Base-by-base conservation (phyloP, 2,113 vertebrate genomes). In the Siniperca chuatsi region DNA sequence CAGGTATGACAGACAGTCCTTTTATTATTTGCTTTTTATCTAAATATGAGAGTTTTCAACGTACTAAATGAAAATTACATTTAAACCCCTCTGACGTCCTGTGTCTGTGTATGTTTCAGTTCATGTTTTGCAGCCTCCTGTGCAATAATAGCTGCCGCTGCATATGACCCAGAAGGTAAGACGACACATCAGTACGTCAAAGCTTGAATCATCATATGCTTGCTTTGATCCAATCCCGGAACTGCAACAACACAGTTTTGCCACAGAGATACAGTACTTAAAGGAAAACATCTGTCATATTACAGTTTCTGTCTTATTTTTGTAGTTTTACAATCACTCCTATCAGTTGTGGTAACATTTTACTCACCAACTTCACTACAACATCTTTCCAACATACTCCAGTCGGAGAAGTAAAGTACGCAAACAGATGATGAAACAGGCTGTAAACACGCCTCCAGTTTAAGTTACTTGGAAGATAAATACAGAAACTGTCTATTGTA, bases 61-160 rank as follows among this genome's bases (percentile, higher is more conserved):
- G 1, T 16, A 16, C 29, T 12, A 8, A 23, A 48, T 40, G 4
- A n/a, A 42, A 73, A n/a, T 58, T 0, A 25, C 21, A 72, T 8
- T 35, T 21, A 68, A 78, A 69, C 55, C 55, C 25, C 13, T 71
- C 44, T 69, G 40, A 80, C 8, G 2, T 23, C 21, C 2, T 67
- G 44, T 77, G 25, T 78, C 40, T 79, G 21, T 74, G 3, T 82
- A 3, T 75, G 2, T 92, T 86, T 82, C 84, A 98, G 97, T 8
- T 92, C 95, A 52, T 95, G 96, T 82, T 98, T 98, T 9, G 95
- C 96, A 2, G 90, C 94, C 0, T 98, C 97, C 70, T 97, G 97
- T 64, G 91, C 94, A 6, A 93, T 97, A 78, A 97, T 97, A 58
- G 97, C 97, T 13, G 76, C 92, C 7, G 95, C 96, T 68, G 94